Percentiles rank a stretch among this genome's conserved stretches.
phyloP scores from a whole-genome alignment of 2,113 vertebrate species.

The Mohoua ochrocephala region DNA sequence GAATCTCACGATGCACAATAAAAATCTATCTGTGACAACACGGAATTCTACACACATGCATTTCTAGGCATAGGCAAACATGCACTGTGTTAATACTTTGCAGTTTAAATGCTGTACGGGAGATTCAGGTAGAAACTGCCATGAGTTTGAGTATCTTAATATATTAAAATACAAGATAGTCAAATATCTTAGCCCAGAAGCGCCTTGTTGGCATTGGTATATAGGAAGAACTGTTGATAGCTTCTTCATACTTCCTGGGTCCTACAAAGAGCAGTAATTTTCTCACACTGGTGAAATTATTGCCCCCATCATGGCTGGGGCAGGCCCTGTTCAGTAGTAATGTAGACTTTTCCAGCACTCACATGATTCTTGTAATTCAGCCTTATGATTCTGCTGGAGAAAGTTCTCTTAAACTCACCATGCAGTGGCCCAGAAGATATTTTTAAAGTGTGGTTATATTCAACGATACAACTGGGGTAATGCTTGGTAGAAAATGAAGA shows the following conservation, averaged over 20 bases:
- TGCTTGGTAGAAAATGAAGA: background rate
- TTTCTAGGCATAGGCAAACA: background rate
- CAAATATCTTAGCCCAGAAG: background rate
- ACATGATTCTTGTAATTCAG: background rate
- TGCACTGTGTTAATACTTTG: background rate
- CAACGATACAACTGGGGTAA: background rate
- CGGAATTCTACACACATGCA: accelerated
- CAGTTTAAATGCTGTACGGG: background rate
- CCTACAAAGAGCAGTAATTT: background rate
- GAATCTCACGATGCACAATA: background rate
- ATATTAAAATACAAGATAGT: background rate
- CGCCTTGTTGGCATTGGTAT: background rate
- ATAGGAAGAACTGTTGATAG: background rate
- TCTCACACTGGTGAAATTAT: background rate
- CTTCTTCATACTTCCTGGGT: background rate
- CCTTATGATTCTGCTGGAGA: background rate
- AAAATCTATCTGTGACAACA: background rate
- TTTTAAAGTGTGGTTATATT: background rate
- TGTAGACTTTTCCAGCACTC: background rate
- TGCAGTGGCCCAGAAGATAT: background rate
- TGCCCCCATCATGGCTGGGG: background rate
- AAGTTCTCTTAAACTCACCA: background rate
- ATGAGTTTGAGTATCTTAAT: background rate
- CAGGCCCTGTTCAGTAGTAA: background rate
- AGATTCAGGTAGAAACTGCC: background rate